Percentiles rank a stretch among this genome's conserved stretches.
Evolutionary conservation across 2,888 invertebrate species (phyloP).

Genomic region (Acanthococcus lagerstroemiae): DNA sequence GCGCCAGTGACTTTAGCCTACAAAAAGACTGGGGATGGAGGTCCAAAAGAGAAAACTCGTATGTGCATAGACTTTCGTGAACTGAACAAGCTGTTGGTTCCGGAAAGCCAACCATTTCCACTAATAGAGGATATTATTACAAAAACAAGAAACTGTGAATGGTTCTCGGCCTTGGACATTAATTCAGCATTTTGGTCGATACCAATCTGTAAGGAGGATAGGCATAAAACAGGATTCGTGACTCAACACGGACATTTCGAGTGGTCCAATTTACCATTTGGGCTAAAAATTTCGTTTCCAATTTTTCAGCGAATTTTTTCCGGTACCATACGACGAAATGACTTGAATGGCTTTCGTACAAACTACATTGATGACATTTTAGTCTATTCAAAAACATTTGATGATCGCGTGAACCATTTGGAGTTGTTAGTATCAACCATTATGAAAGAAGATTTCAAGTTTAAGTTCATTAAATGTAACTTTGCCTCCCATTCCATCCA

Average conservation of each 20-base stretch:
- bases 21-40: background rate
- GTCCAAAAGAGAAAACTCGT: background rate
- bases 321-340: too few species aligned
- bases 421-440: background rate
- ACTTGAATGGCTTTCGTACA: too few species aligned
- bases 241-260: conserved; percentile 11
- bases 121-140: conserved; percentile 31
- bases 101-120: background rate
- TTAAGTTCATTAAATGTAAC: too few species aligned
- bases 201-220: too few species aligned
- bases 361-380: conserved; percentile 25
- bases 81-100: background rate
- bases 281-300: too few species aligned
- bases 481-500: background rate
- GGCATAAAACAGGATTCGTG: too few species aligned
- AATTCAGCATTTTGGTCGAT: conserved; percentile 41
- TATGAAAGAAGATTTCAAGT: too few species aligned
- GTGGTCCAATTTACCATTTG: conserved; percentile 9
- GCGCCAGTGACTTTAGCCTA: too few species aligned
- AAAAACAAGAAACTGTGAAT: too few species aligned
- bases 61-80: too few species aligned
- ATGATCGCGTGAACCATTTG: background rate
- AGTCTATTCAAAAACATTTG: background rate
- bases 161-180: conserved; percentile 40
- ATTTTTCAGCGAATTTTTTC: too few species aligned